Base-by-base conservation (phyloP, 2,113 vertebrate genomes). In the Ondatra zibethicus region DNA sequence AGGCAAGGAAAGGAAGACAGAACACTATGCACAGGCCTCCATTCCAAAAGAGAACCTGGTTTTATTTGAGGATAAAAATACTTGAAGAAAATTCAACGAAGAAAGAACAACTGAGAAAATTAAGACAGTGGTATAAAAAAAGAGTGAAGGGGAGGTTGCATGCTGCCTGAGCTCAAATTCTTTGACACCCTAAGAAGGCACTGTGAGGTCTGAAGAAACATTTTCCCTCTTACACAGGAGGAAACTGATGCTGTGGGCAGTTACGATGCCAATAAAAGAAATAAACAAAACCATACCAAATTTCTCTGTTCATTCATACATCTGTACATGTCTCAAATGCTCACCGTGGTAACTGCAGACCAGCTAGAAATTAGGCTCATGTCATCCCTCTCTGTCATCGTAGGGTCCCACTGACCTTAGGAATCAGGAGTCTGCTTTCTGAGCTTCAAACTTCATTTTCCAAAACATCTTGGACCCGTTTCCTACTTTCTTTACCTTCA, bases 41-140 rank as follows among this genome's bases (percentile, higher is more conserved):
- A 33, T 87, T 82, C 36, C 58, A 92, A 88, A 96, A 77, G 91
- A 92, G 66, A 91, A 70, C 50, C 55, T 55, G 70, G 19, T 42
- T 95, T 96, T 88, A 76, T 92, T 89, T 85, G 45, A 2, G 50
- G 55, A 66, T 91, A 80, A 89, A 95, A 93, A 65, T 23, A 4
- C 68, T 36, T 77, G 89, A 73, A n/a, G 78, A 47, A 80, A 88
- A 88, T 36, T 72, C 77, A 88, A 17, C 42, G 39, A 95, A 36
- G 17, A 84, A 23, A 82, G 77, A 93, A 77, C 6, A 75, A 45
- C 6, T 1, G 11, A 45, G 68, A 73, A 82, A 50, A 82, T 42
- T 80, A 47, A 90, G 73, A 78, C 84, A 70, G 0, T 77, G 29
- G 75, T 10, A 9, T 25, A 5, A 50, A 65, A 39, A 7, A 12